Evolutionary conservation across 2,888 invertebrate genomes (phyloP), one percentile per base, ranked within the genome.

Genomic region (Amblyjoppa fuscipennis): DNA sequence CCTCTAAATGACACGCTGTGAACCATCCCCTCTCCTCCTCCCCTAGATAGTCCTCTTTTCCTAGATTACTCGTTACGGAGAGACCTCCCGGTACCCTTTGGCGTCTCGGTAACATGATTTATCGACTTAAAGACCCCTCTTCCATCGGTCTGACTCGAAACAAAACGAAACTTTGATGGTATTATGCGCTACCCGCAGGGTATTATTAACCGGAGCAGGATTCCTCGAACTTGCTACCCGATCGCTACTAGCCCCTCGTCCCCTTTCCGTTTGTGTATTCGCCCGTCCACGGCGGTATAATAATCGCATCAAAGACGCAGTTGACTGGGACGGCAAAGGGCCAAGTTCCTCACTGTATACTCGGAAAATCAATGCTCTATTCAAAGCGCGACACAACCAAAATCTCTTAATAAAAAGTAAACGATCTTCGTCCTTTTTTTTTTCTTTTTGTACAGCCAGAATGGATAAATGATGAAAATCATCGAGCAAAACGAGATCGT

Each of bases 21-120:
- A 28, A 59, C 25, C 3, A 87, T 89, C 88, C 85, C 73, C 80
- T 74, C 49, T 70, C 68, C 73, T 84, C 64, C 34, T 31, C 49
- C 51, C 13, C 13, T 11, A 59, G 56, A 20, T 49, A 20, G 53
- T 70, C 68, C 73, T 84, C 64, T 51, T 31, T 64, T 34, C 13
- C 13, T 11, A 59, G 56, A 20, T 49, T 51, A 13, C 13, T 34
- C 64, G 64, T 64, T 64, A 64, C 64, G 7, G 34, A 34, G 31
- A n/a, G 34, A 34, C 5, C 34, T 34, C 16, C n/a, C 11, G 28
- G 45, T 59, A 61, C 28, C 61, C 28, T 61, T 61, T 64, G 28
- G 61, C 53, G 31, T 28, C n/a, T 7, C 20, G 73, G 81, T 64
- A 87, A 87, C 84, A 88, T 89, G 89, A 90, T 89, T 89, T 89